Base-by-base conservation (phyloP, 2,113 vertebrate genomes). In the Oryzias curvinotus region DNA sequence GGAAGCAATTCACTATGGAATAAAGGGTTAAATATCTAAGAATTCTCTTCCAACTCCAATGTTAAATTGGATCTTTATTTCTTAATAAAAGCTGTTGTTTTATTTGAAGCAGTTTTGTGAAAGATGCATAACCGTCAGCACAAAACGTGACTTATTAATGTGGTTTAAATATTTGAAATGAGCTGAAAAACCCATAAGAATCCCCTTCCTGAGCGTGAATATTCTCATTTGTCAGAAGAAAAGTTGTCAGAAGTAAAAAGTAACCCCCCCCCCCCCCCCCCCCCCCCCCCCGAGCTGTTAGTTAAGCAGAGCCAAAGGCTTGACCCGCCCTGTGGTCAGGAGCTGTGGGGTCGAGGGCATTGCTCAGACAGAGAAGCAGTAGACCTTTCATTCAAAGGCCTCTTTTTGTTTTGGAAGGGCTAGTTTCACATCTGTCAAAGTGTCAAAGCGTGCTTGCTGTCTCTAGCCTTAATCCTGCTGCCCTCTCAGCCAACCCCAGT, bases 341-440 rank as follows among this genome's bases (percentile, higher is more conserved):
- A 75, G 75, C 72, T 65, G 71, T 52, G 30, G 67, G 83, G 69
- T 71, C 68, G 62, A 75, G 78, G 78, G 77, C 60, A 65, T 62
- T 48, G 62, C 67, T 53, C 78, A 75, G 69, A 71, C 65, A 83
- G 84, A 78, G 87, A 77, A 74, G 74, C 70, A 48, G 65, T 57
- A 43, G 71, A 48, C 45, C 70, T 83, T 84, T 71, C 68, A 80
- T 88, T 75, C 65, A 57, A 72, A 67, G 14, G 49, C 56, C 70
- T 82, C 76, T 83, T 83, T 23, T 65, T 54, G 48, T 60, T 71
- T 57, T 45, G 75, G 57, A 81, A 77, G 75, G 67, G 55, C 73
- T 75, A 76, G 71, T 71, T 62, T 52, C 86, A 84, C 85, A 89
- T 89, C 86, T 87, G 88, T 90, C 90, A 87, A 81, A 77, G 74